Evolutionary conservation across 1,140 invertebrate genomes (phyloP).

Genomic region (Trichonephila clavipes): DNA sequence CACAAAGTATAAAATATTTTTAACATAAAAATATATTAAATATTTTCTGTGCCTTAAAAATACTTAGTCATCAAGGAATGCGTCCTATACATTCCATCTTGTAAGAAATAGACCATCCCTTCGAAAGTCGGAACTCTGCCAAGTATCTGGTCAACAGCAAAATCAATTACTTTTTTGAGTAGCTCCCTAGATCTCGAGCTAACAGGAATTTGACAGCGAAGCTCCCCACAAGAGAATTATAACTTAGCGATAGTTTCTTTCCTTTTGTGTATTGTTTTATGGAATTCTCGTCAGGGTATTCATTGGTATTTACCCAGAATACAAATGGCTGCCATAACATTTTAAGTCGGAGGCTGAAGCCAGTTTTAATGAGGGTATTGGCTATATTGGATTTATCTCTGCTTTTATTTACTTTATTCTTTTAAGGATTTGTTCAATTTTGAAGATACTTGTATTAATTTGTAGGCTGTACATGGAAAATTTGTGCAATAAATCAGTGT

Average conservation of each 20-base stretch:
- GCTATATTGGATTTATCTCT: background rate
- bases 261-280: background rate
- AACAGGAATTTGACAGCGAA: constrained; percentile 57
- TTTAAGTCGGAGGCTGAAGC: background rate
- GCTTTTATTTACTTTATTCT: background rate
- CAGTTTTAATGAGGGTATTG: background rate
- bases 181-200: constrained; percentile 2
- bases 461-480: too few relatives aligned
- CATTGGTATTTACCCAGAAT: background rate
- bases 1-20: too few relatives aligned
- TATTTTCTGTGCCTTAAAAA: too few relatives aligned
- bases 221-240: constrained; percentile 3
- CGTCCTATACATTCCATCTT: background rate
- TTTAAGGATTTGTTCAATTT: background rate
- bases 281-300: background rate
- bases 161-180: constrained; percentile 60
- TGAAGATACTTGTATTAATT: too few relatives aligned
- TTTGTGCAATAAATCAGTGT: too few relatives aligned
- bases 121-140: constrained; percentile 45
- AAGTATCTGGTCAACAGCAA: constrained; percentile 60
- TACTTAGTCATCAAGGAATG: background rate
- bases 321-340: background rate
- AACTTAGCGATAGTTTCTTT: background rate
- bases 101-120: constrained; percentile 10
- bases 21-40: too few relatives aligned